Percentiles rank a stretch among this genome's conserved stretches.
Conservation (phyloP, 2,888 invertebrate genomes). For the Sericinus montela region DNA sequence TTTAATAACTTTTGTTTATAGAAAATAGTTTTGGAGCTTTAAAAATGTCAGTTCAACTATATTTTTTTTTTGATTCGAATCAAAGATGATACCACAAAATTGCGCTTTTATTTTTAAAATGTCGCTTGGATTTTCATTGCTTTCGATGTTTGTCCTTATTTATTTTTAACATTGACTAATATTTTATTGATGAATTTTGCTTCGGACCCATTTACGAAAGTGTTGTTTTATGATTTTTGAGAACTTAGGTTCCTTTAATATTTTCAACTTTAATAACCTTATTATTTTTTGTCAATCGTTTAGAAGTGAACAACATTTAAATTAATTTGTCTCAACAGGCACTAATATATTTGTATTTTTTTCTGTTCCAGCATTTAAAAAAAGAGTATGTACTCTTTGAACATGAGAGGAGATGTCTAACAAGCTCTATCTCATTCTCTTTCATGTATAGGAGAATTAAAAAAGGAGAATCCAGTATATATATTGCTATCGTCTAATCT, state of each 20-base stretch:
- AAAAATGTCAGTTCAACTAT: too few relatives aligned
- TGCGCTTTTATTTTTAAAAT: not conserved
- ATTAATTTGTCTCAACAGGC: conserved; percentile 2
- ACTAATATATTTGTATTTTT: conserved; percentile 5
- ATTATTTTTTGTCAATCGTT: too few relatives aligned
- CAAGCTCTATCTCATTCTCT: not conserved
- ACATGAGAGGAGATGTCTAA: not conserved
- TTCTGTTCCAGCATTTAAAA: conserved; percentile 10
- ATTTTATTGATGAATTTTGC: conserved; percentile 14
- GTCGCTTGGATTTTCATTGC: not conserved
- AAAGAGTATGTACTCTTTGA: not conserved
- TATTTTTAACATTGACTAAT: conserved; percentile 16
- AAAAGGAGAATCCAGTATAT: not conserved
- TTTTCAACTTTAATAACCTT: too few relatives aligned
- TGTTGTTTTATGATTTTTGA: conserved; percentile 8
- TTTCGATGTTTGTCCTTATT: conserved; percentile 4
- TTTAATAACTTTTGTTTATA: too few relatives aligned
- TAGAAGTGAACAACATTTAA: not conserved
- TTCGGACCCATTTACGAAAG: conserved; percentile 7
- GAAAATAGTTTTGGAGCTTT: too few relatives aligned
- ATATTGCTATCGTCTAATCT: not conserved
- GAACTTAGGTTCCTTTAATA: conserved; percentile 8
- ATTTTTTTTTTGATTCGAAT: too few relatives aligned
- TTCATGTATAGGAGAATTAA: not conserved
- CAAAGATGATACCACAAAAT: too few relatives aligned